phyloP scores from a whole-genome alignment of 2,797 vertebrate genomes.

The Chelon auratus region DNA sequence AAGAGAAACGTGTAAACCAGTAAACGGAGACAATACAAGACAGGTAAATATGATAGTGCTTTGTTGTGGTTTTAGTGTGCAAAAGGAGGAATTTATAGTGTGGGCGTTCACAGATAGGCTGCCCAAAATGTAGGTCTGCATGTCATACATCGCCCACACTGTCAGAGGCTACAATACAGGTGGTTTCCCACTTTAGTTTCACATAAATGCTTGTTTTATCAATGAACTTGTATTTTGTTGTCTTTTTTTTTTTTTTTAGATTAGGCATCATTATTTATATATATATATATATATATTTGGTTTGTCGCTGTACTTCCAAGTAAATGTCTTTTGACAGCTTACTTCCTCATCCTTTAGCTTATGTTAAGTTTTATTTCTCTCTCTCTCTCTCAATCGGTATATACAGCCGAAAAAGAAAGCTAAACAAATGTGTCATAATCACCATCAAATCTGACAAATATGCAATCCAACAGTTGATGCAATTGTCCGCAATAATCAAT shows the following conservation, averaged over 20 bases:
- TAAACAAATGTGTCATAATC: neutral
- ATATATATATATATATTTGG: neutral
- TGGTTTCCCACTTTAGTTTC: conserved; percentile 79
- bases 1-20: conserved; percentile 9
- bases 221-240: conserved; percentile 52
- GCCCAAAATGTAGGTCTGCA: conserved; percentile 56
- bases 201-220: conserved; percentile 74
- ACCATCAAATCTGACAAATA: neutral
- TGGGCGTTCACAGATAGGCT: conserved; percentile 77
- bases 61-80: conserved; percentile 75
- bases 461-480: rapidly evolving
- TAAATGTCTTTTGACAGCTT: neutral
- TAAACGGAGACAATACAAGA: conserved; percentile 37
- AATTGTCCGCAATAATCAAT: neutral
- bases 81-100: conserved; percentile 56
- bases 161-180: conserved; percentile 56
- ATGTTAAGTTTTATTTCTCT: neutral
- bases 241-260: neutral
- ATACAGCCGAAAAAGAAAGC: neutral
- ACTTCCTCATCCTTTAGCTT: neutral
- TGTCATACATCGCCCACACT: conserved; percentile 57
- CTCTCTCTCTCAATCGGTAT: neutral
- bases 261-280: too few relatives aligned
- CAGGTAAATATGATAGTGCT: conserved; percentile 59
- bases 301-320: neutral